Conservation (phyloP, 1,140 invertebrate genomes). For the Cherax quadricarinatus region DNA sequence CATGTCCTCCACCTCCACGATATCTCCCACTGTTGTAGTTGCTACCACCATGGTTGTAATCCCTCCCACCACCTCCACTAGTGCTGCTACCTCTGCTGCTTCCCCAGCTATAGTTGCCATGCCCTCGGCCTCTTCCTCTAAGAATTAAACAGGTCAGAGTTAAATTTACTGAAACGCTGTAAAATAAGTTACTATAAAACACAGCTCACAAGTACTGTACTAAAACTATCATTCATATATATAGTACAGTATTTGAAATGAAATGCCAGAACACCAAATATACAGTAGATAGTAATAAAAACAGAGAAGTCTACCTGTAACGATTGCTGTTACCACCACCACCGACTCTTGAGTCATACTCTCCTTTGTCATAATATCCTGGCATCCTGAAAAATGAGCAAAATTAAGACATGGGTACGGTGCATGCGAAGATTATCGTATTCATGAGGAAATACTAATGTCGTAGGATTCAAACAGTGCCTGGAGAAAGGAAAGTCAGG, state of each 20-base stretch:
- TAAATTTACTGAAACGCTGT: neutral
- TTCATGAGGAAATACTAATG: too few species aligned
- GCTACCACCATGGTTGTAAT: neutral
- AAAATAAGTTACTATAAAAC: neutral
- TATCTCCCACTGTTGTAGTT: conserved; percentile 5
- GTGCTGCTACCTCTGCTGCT: conserved; percentile 4
- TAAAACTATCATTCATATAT: too few species aligned
- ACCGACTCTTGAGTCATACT: conserved; percentile 10
- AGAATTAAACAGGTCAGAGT: neutral
- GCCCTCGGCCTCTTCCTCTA: conserved; percentile 22
- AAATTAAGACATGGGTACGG: too few species aligned
- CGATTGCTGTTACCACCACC: neutral
- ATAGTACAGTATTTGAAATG: too few species aligned
- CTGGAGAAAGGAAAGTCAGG: too few species aligned
- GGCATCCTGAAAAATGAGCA: conserved; percentile 11
- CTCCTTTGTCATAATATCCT: conserved; percentile 21
- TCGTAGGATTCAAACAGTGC: too few species aligned
- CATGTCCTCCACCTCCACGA: conserved; percentile 28
- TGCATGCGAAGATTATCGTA: too few species aligned
- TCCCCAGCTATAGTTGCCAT: conserved; percentile 23
- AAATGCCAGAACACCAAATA: too few species aligned
- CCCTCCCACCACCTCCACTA: conserved; percentile 1
- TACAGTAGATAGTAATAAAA: too few species aligned
- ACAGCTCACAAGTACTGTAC: too few species aligned
- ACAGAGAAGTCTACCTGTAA: neutral